These are phyloP conservation scores for Coptodon bakossiorum DNA, from an alignment of 2,113 vertebrate genomes.

Conservation along the genomic window DNA sequence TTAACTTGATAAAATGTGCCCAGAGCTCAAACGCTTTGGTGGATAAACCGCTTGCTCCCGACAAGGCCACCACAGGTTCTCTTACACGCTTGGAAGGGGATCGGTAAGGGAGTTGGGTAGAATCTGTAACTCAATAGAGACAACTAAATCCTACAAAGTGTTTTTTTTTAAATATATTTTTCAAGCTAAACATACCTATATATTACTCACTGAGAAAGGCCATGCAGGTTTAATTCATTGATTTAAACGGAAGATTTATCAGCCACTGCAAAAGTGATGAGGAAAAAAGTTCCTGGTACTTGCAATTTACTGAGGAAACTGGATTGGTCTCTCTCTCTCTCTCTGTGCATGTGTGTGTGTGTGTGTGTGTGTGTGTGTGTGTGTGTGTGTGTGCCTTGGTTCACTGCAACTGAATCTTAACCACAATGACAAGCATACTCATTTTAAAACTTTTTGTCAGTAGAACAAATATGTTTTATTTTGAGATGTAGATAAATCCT, in stretches of 20 bases:
- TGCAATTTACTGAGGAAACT: conserved; percentile 5
- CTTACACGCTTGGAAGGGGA: not conserved
- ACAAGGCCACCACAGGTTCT: not conserved
- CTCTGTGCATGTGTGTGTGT: not conserved
- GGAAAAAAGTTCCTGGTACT: not conserved
- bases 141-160: not conserved
- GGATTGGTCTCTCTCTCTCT: not conserved
- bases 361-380: not conserved
- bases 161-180: not conserved
- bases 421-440: conserved; percentile 6
- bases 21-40: not conserved
- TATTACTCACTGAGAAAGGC: not conserved
- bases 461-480: conserved; percentile 33
- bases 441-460: conserved; percentile 25
- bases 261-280: not conserved
- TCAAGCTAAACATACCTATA: not conserved
- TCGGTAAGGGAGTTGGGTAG: not conserved
- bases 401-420: conserved; percentile 38
- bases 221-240: not conserved
- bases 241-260: not conserved
- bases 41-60: not conserved
- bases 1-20: not conserved
- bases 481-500: conserved; percentile 31
- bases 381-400: not conserved
- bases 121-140: not conserved